A percentile compares a stretch with the other conserved stretches of the same genome.
Evolutionary conservation across 2,888 invertebrate genomes (phyloP).

Genomic region (Apamea crenata): DNA sequence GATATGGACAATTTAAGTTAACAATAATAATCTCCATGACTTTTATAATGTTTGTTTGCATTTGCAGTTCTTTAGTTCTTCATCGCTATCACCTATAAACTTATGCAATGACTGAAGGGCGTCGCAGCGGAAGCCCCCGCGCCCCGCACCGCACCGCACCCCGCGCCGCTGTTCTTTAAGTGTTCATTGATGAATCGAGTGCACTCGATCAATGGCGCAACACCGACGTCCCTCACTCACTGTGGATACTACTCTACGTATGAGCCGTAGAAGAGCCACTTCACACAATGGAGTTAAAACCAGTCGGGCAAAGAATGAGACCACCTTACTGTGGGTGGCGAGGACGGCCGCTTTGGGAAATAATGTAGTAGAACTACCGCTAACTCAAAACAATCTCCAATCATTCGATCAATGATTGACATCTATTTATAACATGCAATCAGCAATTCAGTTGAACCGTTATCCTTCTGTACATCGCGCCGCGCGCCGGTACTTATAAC

Average conservation of each 20-base stretch:
- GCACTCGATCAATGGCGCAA: conserved; percentile 70
- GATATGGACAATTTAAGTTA: neutral
- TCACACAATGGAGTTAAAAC: conserved; percentile 1
- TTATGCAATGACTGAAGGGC: conserved; percentile 50
- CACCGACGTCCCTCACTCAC: conserved; percentile 32
- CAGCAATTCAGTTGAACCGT: neutral
- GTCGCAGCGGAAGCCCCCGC: conserved; percentile 65
- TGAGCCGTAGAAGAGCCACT: conserved; percentile 23
- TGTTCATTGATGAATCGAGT: conserved; percentile 75
- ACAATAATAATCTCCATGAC: neutral
- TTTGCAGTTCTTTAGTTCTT: neutral
- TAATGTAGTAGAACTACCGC: neutral
- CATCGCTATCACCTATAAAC: conserved; percentile 25
- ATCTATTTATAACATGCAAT: neutral
- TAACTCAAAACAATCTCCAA: neutral
- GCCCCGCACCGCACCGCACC: conserved; percentile 5
- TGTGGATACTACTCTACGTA: neutral
- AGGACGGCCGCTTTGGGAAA: neutral
- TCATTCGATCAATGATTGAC: neutral
- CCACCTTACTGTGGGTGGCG: neutral
- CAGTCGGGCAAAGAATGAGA: neutral
- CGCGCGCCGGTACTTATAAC: too few species aligned
- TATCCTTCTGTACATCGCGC: neutral
- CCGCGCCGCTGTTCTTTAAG: conserved; percentile 54
- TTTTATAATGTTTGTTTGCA: neutral